Evolutionary conservation across 1,140 invertebrate genomes (phyloP).

Genomic region (Meloidogyne exigua): DNA sequence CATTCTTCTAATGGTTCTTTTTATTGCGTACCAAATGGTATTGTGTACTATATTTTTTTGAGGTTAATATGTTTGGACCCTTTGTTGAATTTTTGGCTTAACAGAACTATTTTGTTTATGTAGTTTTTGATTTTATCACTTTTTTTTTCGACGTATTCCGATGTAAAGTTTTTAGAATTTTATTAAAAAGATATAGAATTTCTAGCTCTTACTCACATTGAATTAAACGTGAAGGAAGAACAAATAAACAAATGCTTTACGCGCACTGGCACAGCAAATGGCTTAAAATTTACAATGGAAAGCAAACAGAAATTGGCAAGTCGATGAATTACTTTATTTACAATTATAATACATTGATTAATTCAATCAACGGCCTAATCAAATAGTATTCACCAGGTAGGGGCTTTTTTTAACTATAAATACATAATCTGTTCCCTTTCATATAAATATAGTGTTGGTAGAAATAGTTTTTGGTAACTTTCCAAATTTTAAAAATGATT

Average conservation of each 20-base stretch:
- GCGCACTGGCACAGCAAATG: not conserved
- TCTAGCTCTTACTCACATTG: not conserved
- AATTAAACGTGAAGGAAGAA: not conserved
- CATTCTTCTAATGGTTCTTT: too few relatives aligned
- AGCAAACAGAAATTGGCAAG: not conserved
- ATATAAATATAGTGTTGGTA: not conserved
- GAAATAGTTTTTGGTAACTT: not conserved
- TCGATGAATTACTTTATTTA: not conserved
- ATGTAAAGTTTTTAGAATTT: not conserved
- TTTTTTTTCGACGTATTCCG: not conserved
- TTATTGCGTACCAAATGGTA: too few relatives aligned
- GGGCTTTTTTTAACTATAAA: not conserved
- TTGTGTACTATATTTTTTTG: too few relatives aligned
- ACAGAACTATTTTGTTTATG: too few relatives aligned
- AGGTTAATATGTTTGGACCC: too few relatives aligned
- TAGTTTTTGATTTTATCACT: not conserved
- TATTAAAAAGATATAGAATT: not conserved
- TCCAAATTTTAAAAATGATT: not conserved
- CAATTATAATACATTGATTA: slow-evolving; percentile 5
- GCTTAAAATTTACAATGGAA: not conserved
- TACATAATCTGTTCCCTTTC: not conserved
- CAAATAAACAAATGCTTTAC: slow-evolving; percentile 5
- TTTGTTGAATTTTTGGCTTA: too few relatives aligned
- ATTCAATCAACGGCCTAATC: not conserved
- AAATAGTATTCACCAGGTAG: not conserved